phyloP scores from a whole-genome alignment of 1,140 invertebrate genomes.

The Luehdorfia chinensis region DNA sequence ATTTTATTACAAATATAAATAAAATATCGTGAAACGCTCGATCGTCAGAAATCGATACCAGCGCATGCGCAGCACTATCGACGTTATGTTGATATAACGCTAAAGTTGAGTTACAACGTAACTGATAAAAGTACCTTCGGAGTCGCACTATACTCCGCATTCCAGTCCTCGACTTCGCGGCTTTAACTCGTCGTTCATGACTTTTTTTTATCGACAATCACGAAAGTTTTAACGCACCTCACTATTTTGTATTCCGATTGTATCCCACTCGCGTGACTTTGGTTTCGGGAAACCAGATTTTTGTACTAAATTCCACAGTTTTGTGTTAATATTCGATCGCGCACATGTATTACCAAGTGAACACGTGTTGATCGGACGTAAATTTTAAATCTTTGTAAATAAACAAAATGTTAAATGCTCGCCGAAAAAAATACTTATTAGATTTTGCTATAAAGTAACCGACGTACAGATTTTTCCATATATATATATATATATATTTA shows the following conservation, averaged over 20 bases:
- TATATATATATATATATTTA: not conserved
- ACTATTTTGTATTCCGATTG: constrained; percentile 29
- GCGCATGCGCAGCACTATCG: constrained; percentile 27
- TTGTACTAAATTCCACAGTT: constrained; percentile 4
- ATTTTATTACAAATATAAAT: no score
- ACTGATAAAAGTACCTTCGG: constrained; percentile 40
- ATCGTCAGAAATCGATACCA: constrained; percentile 29
- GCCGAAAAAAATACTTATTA: constrained; percentile 32
- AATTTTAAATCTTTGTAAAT: constrained; percentile 11
- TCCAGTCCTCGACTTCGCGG: constrained; percentile 31
- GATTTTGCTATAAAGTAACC: constrained; percentile 36
- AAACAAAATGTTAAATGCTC: constrained; percentile 38
- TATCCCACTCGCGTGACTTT: constrained; percentile 19
- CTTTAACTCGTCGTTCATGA: constrained; percentile 32
- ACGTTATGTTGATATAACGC: constrained; percentile 33
- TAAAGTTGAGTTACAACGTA: constrained; percentile 27
- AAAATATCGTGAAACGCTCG: no score
- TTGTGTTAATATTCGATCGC: no score
- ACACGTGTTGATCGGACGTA: constrained; percentile 20
- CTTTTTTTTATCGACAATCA: constrained; percentile 37
- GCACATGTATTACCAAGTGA: no score
- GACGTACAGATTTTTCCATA: not conserved
- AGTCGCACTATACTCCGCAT: constrained; percentile 25
- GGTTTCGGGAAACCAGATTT: constrained; percentile 22
- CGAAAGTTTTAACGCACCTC: constrained; percentile 21